Evolutionary conservation across 2,888 invertebrate genomes (phyloP).

Genomic region (Eupithecia insigniata): DNA sequence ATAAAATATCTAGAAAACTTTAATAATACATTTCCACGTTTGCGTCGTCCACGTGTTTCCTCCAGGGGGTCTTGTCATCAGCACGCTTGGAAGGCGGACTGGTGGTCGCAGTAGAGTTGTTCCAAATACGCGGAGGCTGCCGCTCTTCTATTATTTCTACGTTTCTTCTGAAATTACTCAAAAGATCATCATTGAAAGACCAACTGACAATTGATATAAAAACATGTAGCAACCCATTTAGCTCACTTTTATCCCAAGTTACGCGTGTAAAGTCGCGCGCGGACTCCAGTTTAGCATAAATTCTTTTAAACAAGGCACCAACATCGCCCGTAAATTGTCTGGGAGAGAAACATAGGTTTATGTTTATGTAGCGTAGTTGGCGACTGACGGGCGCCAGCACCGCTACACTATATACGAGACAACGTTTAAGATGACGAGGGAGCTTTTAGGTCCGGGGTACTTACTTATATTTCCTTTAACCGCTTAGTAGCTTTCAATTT

Average conservation of each 20-base stretch:
- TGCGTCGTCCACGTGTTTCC: too few relatives aligned
- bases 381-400: not conserved
- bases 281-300: not conserved
- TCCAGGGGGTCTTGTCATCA: too few relatives aligned
- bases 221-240: not conserved
- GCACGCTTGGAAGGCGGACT: too few relatives aligned
- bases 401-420: too few relatives aligned
- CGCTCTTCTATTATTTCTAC: not conserved
- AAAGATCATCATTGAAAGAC: not conserved
- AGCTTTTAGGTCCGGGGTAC: not conserved
- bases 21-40: too few relatives aligned
- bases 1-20: too few relatives aligned
- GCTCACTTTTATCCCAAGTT: not conserved
- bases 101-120: too few relatives aligned
- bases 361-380: not conserved
- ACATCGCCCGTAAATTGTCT: slow-evolving; percentile 1
- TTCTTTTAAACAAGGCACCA: slow-evolving; percentile 1
- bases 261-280: not conserved
- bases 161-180: not conserved
- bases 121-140: too few relatives aligned
- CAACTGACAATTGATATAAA: too few relatives aligned
- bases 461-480: too few relatives aligned
- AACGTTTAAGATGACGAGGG: not conserved
- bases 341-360: not conserved
- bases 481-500: too few relatives aligned